Percentiles rank a stretch among this genome's conserved stretches.
phyloP scores from a whole-genome alignment of 2,113 vertebrate genomes.

The Asarcornis scutulata region DNA sequence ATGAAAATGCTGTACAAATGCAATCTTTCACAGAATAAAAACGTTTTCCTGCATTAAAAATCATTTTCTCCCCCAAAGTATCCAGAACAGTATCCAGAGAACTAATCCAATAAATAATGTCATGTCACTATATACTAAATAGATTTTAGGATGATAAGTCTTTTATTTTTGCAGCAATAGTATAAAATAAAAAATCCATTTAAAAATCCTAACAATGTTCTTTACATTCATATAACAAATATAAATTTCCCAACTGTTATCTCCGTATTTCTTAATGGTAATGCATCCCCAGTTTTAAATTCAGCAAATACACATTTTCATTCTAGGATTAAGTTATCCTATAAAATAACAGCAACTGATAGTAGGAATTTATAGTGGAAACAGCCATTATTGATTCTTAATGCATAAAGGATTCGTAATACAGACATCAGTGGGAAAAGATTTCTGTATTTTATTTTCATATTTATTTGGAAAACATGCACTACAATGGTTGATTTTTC shows the following conservation, averaged over 20 bases:
- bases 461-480: conserved; percentile 18
- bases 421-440: conserved; percentile 43
- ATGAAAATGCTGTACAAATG: neutral
- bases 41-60: neutral
- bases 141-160: conserved; percentile 34
- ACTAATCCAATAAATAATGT: conserved; percentile 8
- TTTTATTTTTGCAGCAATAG: conserved; percentile 50
- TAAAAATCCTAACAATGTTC: conserved; percentile 40
- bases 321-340: conserved; percentile 62
- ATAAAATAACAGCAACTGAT: conserved; percentile 56
- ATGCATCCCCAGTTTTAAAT: conserved; percentile 56
- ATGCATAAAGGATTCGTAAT: conserved; percentile 52
- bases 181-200: conserved; percentile 22
- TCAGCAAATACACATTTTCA: conserved; percentile 59
- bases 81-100: neutral
- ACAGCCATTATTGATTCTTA: conserved; percentile 73
- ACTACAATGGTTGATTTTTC: conserved; percentile 19
- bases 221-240: conserved; percentile 40
- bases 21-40: neutral
- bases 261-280: conserved; percentile 40
- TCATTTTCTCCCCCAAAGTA: neutral
- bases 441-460: conserved; percentile 27
- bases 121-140: neutral
- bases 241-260: conserved; percentile 51
- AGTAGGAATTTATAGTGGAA: conserved; percentile 66